phyloP scores from a whole-genome alignment of 2,113 vertebrate genomes.

The Centropus bengalensis region DNA sequence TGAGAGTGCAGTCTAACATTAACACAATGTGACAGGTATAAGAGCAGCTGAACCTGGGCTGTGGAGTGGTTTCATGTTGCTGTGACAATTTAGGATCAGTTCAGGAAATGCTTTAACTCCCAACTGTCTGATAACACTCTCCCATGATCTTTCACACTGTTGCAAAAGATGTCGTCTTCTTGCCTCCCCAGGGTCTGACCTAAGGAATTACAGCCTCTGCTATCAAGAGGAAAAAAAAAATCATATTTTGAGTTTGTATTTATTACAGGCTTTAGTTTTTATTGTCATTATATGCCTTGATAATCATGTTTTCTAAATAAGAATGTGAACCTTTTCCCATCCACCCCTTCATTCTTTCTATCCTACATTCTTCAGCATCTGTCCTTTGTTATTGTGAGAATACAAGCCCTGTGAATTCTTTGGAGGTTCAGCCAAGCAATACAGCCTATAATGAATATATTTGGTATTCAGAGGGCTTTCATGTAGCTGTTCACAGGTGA shows the following conservation, averaged over 20 bases:
- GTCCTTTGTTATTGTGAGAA: slow-evolving; percentile 22
- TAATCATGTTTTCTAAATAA: slow-evolving; percentile 10
- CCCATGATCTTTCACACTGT: background rate
- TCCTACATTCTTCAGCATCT: background rate
- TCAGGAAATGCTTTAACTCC: background rate
- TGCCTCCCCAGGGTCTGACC: background rate
- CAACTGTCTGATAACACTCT: background rate
- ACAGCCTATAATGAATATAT: slow-evolving; percentile 41
- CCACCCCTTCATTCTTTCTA: background rate
- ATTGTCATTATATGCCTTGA: background rate
- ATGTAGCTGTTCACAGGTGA: slow-evolving; percentile 6
- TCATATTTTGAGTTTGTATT: background rate
- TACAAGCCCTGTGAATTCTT: slow-evolving; percentile 7
- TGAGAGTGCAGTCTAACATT: background rate
- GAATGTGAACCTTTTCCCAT: background rate
- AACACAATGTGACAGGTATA: background rate
- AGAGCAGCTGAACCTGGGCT: background rate
- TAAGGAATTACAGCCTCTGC: background rate
- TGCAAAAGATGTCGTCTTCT: background rate
- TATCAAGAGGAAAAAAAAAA: background rate
- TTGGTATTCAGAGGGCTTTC: slow-evolving; percentile 56
- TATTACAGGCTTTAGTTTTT: background rate
- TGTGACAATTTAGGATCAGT: background rate
- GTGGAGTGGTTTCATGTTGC: background rate
- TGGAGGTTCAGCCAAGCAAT: slow-evolving; percentile 34